Evolutionary conservation across 2,113 vertebrate species (phyloP).

Genomic region (Nibea albiflora): DNA sequence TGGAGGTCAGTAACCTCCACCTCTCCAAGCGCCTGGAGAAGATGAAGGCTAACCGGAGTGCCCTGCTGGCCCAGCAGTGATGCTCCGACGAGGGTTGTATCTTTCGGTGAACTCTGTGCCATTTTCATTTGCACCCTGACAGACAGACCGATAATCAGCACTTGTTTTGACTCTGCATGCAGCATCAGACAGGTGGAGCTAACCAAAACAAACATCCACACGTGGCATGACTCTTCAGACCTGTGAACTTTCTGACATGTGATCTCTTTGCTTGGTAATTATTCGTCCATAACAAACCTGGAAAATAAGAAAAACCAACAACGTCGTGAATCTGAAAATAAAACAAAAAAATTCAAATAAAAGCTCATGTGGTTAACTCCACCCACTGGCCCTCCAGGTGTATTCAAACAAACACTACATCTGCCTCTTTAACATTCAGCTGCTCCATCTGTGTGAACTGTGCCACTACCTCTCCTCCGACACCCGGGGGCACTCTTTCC

Average conservation of each 20-base stretch:
- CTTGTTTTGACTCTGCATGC: slow-evolving; percentile 14
- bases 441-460: neutral
- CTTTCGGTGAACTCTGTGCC: neutral
- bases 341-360: too few relatives aligned
- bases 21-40: slow-evolving; percentile 94
- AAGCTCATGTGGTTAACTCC: neutral
- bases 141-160: neutral
- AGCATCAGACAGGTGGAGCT: neutral
- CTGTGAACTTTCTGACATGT: too few relatives aligned
- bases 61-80: slow-evolving; percentile 89
- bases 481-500: neutral
- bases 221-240: too few relatives aligned
- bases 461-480: neutral
- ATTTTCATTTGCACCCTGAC: neutral
- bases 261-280: too few relatives aligned
- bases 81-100: neutral
- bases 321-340: neutral
- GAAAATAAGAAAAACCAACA: neutral
- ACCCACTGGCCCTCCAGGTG: neutral
- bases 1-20: slow-evolving; percentile 92
- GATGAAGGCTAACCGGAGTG: slow-evolving; percentile 93
- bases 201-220: neutral
- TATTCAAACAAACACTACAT: neutral
- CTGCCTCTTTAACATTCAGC: slow-evolving; percentile 6
- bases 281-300: too few relatives aligned